Evolutionary conservation across 2,888 invertebrate species (phyloP), one percentile per base, ranked within the genome.

Genomic region (Orthonevra nobilis): DNA sequence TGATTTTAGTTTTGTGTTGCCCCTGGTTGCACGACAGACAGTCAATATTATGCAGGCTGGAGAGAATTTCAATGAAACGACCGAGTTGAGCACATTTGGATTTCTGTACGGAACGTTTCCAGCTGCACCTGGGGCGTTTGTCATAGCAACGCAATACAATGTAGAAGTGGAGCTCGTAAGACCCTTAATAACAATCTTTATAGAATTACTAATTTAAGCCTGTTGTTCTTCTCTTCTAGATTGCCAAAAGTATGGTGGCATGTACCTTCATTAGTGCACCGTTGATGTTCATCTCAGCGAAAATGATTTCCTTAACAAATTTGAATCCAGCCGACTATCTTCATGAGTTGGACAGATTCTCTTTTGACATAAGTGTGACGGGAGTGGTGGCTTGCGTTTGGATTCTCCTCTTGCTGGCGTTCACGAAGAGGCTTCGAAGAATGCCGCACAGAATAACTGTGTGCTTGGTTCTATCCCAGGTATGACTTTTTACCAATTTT

Each of bases 51-150:
- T 95, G 58, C 91, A 92, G 70, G 91, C 94, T 4, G 94, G 95
- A 0, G 88, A 86, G 0, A 93, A 94, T 85, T 90, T 91, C 10
- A 92, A 94, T 12, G 95, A 95, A 83, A 95, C 96, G 0, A 90
- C 92, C 6, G 95, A 96, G 81, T 89, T 96, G 66, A 95, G 96
- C 82, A 97, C 96, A 34, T 98, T 96, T 87, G 98, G 96, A 0
- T 98, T 98, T 89, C 90, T 98, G 0, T 98, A 98, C 86, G 98
- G 98, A 60, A 97, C 97, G 0, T 95, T 98, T 87, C 98, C 98
- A 0, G 94, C 97, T 0, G 98, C 98, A 0, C 98, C 98, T 0
- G 96, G 96, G n/a, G 96, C 97, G 0, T 97, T 98, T 87, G 96
- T 98, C 2, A 97, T 97, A 88, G 96, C 98, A 0, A 92, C 95